These are phyloP conservation scores for Lepidocyrtoides sp. DNA, from an alignment of 2,888 invertebrate species.

Conservation along the genomic window DNA sequence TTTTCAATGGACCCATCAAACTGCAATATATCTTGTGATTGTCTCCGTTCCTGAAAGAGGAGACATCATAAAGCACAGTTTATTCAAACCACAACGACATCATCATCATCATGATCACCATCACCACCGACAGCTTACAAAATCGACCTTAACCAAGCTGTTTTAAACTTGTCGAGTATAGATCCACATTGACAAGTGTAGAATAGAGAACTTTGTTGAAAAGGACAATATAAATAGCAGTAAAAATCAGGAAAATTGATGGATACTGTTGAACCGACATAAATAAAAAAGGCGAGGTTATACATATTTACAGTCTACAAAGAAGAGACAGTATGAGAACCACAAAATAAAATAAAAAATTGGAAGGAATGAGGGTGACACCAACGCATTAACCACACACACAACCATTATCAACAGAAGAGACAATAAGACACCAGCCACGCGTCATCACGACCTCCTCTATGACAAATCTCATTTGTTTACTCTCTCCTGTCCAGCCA, in stretches of 20 bases:
- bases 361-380: conserved; percentile 71
- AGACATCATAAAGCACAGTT: conserved; percentile 56
- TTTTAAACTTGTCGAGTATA: too few relatives aligned
- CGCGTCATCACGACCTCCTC: conserved; percentile 85
- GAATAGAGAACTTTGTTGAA: conserved; percentile 13
- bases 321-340: background rate
- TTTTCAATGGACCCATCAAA: conserved; percentile 71
- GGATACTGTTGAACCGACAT: conserved; percentile 44
- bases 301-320: background rate
- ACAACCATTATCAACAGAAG: background rate
- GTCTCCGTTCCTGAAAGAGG: conserved; percentile 54
- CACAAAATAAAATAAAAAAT: background rate
- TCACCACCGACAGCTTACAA: background rate
- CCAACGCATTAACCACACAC: conserved; percentile 59
- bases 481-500: conserved; percentile 78
- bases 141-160: too few relatives aligned
- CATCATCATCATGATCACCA: background rate
- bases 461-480: conserved; percentile 85
- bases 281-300: conserved; percentile 55
- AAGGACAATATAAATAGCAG: conserved; percentile 9
- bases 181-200: conserved; percentile 43
- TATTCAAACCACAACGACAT: conserved; percentile 35
- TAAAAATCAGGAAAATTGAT: conserved; percentile 45
- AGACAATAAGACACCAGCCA: conserved; percentile 67
- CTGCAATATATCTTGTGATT: conserved; percentile 66